phyloP scores from a whole-genome alignment of 2,797 vertebrate genomes.

The Alouatta caraya region DNA sequence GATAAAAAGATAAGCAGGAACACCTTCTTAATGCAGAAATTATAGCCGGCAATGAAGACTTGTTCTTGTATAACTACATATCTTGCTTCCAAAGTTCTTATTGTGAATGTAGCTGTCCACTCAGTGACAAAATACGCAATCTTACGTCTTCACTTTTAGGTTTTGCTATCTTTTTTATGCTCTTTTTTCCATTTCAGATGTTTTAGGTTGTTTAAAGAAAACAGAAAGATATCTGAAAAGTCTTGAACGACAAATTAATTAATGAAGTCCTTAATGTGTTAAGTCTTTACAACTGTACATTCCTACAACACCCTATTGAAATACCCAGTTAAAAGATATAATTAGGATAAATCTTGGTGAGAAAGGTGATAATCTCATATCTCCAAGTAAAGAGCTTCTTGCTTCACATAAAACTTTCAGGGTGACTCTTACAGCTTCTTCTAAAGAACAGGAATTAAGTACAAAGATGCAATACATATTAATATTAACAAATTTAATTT shows the following conservation, averaged over 20 bases:
- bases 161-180: not conserved
- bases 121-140: not conserved
- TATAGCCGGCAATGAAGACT: not conserved
- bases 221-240: not conserved
- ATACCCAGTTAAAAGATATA: conserved; percentile 40
- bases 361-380: conserved; percentile 27
- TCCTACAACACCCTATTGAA: conserved; percentile 43
- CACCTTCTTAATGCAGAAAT: not conserved
- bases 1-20: not conserved
- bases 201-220: conserved; percentile 18
- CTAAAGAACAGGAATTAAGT: not conserved
- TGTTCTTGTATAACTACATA: not conserved
- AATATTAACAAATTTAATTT: not conserved
- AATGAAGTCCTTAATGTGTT: conserved; percentile 33
- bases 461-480: not conserved
- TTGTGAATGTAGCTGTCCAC: not conserved
- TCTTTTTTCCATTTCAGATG: not conserved
- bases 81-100: not conserved
- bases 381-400: not conserved
- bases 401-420: conserved; percentile 39
- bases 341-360: conserved; percentile 54
- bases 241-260: conserved; percentile 51
- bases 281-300: conserved; percentile 15
- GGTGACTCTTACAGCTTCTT: not conserved
- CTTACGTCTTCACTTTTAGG: not conserved